These are phyloP conservation scores for Fistularia commersonii DNA, from an alignment of 2,797 vertebrate genomes.

Conservation along the genomic window DNA sequence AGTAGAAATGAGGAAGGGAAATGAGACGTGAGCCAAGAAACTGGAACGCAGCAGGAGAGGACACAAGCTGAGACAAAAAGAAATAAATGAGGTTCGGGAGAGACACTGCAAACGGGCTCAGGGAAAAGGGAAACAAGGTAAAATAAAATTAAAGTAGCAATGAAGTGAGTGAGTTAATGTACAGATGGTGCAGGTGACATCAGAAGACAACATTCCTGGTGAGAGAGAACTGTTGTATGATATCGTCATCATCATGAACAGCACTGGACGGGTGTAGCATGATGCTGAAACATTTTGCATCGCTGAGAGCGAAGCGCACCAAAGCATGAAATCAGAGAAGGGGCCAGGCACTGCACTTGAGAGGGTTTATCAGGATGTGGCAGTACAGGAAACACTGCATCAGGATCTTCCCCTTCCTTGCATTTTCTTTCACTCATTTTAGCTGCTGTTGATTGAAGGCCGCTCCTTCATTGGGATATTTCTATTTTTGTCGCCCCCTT, in stretches of 20 bases:
- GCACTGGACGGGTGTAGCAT: conserved; percentile 45
- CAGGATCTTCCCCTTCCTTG: conserved; percentile 32
- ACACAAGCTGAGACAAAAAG: conserved; percentile 17
- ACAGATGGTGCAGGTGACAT: not conserved
- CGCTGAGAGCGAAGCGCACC: conserved; percentile 59
- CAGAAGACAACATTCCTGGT: not conserved
- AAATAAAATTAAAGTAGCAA: conserved; percentile 14
- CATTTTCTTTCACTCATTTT: conserved; percentile 17
- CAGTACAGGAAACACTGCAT: conserved; percentile 53
- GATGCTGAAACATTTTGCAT: conserved; percentile 43
- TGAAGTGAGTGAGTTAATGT: conserved; percentile 1
- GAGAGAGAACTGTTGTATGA: conserved; percentile 18
- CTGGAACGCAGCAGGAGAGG: conserved; percentile 19
- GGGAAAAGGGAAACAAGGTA: not conserved
- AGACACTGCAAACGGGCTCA: not conserved
- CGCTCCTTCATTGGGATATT: conserved; percentile 15
- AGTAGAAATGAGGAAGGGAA: conserved; percentile 7
- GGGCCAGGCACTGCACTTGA: conserved; percentile 58
- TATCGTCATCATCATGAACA: conserved; percentile 45
- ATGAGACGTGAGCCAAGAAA: conserved; percentile 15
- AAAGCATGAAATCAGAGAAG: conserved; percentile 73
- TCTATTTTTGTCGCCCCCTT: conserved; percentile 6
- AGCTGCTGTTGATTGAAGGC: conserved; percentile 33
- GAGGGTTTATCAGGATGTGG: conserved; percentile 63
- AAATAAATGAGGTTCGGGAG: conserved; percentile 3